phyloP scores from a whole-genome alignment of 1,140 invertebrate species.

The Atta texana region DNA sequence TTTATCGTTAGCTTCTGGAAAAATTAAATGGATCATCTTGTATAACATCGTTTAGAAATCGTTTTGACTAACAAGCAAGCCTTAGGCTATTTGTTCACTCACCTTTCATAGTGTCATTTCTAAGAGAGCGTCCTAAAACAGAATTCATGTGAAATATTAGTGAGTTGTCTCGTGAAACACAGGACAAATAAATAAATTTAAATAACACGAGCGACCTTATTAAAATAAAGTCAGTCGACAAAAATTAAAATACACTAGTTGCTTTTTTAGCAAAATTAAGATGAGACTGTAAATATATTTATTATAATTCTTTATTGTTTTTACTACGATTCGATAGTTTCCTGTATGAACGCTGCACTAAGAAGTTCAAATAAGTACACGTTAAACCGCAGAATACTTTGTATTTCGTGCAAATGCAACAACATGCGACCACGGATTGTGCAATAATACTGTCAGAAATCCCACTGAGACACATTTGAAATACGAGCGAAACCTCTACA shows the following conservation, averaged over 20 bases:
- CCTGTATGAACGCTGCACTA: neutral
- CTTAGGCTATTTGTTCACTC: constrained; percentile 52
- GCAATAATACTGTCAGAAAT: neutral
- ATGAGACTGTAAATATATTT: neutral
- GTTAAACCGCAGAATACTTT: neutral
- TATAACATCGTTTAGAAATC: neutral
- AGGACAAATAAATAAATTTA: neutral
- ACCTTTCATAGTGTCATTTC: constrained; percentile 83
- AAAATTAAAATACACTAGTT: neutral
- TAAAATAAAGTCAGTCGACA: neutral
- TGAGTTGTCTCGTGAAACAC: neutral
- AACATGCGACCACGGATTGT: neutral
- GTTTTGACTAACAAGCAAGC: neutral
- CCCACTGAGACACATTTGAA: neutral
- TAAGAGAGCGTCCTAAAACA: constrained; percentile 78
- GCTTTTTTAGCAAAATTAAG: neutral
- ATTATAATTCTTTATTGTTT: neutral
- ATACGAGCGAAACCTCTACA: neutral
- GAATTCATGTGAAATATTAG: constrained; percentile 22
- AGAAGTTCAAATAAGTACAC: neutral
- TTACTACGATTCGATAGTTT: neutral
- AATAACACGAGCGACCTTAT: neutral
- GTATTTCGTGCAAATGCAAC: neutral
- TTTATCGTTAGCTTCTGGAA: neutral
- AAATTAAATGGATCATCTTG: neutral